Evolutionary conservation across 1,140 invertebrate species (phyloP).

Genomic region (Leptinotarsa undecemlineata): DNA sequence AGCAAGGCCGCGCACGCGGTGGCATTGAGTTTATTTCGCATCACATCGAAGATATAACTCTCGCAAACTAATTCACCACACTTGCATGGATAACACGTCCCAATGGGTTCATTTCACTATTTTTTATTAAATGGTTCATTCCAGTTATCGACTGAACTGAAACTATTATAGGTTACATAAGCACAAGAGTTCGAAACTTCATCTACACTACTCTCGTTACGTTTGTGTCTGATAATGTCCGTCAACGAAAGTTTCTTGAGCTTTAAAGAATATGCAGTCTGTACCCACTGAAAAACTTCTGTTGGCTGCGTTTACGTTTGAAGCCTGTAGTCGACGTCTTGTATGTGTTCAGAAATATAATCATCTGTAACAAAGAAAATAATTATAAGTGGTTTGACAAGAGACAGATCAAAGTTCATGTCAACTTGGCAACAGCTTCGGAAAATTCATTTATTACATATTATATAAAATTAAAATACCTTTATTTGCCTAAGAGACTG

Average conservation of each 20-base stretch:
- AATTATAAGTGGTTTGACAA: background rate
- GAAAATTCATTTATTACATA: no score
- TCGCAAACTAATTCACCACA: background rate
- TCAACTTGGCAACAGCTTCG: no score
- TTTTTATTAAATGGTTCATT: background rate
- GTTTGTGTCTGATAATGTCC: background rate
- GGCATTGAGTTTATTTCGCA: constrained; percentile 64
- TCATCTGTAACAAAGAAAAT: background rate
- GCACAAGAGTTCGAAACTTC: background rate
- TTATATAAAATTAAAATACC: no score
- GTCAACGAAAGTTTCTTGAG: background rate
- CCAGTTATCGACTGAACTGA: background rate
- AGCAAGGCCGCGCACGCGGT: constrained; percentile 74
- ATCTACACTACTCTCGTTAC: background rate
- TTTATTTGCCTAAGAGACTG: no score
- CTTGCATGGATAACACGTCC: background rate
- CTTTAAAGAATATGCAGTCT: no score
- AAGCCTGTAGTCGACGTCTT: background rate
- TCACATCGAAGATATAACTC: constrained; percentile 38
- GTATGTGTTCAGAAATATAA: background rate
- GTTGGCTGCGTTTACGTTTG: background rate
- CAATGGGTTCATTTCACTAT: background rate
- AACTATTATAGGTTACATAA: background rate
- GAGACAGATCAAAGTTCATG: background rate
- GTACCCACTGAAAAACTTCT: no score